Evolutionary conservation across 2,797 vertebrate genomes (phyloP), one percentile per base, ranked within the genome.

Genomic region (Sebastes steindachneri): DNA sequence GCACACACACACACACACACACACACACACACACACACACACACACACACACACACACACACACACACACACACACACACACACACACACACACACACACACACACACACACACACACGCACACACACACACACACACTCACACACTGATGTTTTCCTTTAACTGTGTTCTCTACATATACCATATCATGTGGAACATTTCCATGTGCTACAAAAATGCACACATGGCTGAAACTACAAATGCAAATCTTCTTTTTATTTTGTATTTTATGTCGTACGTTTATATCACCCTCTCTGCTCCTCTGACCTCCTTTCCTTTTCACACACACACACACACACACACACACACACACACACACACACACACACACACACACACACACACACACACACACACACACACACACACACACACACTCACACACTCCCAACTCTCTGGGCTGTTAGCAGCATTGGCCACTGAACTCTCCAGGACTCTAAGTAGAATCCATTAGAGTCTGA

Each of bases 391-490:
- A 8, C 57, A 51, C 48, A 26, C 33, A 35, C 73, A 21, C 74
- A 15, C 65, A 65, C 58, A 15, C 45, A 28, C 57, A 17, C 57
- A 57, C 65, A 33, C 29, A 25, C 54, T 6, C 58, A 58, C 51
- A 26, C 35, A 37, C 73, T 63, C 35, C 1, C 68, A 60, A 55
- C 63, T 81, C 76, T 68, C 64, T 19, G 31, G 59, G 65, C 88
- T 70, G 19, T 83, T 88, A 88, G 72, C 87, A 76, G 82, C 90
- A 28, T 57, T 71, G 72, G 75, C 86, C 80, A 76, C 88, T 88
- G 86, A 90, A 90, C 88, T 91, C 91, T 86, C 86, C 80, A 88
- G 85, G 88, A 90, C 84, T 88, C 87, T 86, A 89, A 92, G 89
- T 85, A 86, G 85, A 89, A 88, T 88, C 92, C 90, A 91, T 92